Percentiles rank a stretch among this genome's conserved stretches.
These are phyloP conservation scores for Hypotaenidia philippensis DNA, from an alignment of 2,797 vertebrate genomes.

Conservation along the genomic window DNA sequence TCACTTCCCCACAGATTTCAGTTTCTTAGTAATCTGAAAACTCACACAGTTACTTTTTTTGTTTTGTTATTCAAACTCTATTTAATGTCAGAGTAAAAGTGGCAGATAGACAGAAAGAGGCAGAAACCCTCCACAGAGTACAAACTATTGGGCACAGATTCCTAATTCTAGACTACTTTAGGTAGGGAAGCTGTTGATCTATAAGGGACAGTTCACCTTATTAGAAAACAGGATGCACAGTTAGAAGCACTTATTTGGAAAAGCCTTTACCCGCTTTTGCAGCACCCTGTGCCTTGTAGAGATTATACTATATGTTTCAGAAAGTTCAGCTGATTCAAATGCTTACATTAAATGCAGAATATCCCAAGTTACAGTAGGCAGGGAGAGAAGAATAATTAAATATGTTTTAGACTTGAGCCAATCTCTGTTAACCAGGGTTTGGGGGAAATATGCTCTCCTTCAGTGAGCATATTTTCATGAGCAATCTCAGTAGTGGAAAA, in stretches of 20 bases:
- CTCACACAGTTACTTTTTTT: not conserved
- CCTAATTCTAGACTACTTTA: not conserved
- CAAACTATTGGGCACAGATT: not conserved
- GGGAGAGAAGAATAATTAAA: not conserved
- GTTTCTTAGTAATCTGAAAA: not conserved
- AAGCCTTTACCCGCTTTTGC: not conserved
- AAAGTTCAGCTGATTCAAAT: not conserved
- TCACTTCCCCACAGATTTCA: not conserved
- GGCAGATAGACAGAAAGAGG: not conserved
- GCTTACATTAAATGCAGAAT: not conserved
- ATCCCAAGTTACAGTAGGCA: not conserved
- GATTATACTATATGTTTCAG: not conserved
- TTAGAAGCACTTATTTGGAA: not conserved
- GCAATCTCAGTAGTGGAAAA: slow-evolving; percentile 8
- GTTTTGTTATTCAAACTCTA: not conserved
- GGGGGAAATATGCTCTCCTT: not conserved
- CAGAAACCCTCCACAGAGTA: not conserved
- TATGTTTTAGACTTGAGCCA: not conserved
- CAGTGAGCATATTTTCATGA: not conserved
- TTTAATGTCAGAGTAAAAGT: not conserved
- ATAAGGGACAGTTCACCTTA: not conserved
- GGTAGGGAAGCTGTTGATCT: not conserved
- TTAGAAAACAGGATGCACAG: not conserved
- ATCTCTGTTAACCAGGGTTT: not conserved
- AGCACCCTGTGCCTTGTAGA: not conserved